Conservation (phyloP, 1,140 invertebrate genomes). For the Aphelenchoides avenae region DNA sequence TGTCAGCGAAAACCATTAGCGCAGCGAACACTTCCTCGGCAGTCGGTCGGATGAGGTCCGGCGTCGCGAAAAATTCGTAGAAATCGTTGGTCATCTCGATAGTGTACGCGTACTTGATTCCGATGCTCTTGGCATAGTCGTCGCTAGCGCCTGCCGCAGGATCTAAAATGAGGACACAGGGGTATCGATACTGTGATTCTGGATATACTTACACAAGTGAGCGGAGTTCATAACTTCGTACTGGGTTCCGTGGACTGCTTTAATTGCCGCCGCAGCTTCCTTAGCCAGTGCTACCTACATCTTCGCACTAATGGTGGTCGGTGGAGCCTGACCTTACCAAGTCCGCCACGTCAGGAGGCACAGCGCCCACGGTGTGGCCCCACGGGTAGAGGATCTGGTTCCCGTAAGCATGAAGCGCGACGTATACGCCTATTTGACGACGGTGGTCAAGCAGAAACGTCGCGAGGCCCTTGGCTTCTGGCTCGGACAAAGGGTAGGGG, state of each 20-base stretch:
- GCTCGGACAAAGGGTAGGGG: slow-evolving; percentile 25
- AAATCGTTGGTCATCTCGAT: slow-evolving; percentile 52
- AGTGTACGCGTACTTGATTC: slow-evolving; percentile 61
- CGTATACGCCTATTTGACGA: slow-evolving; percentile 28
- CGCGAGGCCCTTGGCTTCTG: slow-evolving; percentile 25
- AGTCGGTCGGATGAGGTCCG: slow-evolving; percentile 13
- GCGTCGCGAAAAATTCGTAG: slow-evolving; percentile 16
- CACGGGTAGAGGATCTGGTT: slow-evolving; percentile 62
- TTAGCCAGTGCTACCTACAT: slow-evolving; percentile 27
- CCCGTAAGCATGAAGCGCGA: slow-evolving; percentile 46
- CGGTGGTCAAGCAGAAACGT: slow-evolving; percentile 17
- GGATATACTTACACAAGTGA: slow-evolving; percentile 35
- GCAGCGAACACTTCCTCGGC: slow-evolving; percentile 12
- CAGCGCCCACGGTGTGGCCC: slow-evolving; percentile 56
- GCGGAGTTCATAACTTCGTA: slow-evolving; percentile 38
- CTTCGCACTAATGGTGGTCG: too few relatives aligned
- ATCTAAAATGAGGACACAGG: slow-evolving; percentile 28
- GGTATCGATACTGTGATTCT: not conserved
- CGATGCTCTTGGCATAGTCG: slow-evolving; percentile 58
- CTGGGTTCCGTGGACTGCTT: slow-evolving; percentile 29
- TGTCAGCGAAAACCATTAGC: not conserved
- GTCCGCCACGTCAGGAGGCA: slow-evolving; percentile 54
- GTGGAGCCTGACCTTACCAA: slow-evolving; percentile 44
- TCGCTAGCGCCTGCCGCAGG: slow-evolving; percentile 48
- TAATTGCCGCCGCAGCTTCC: slow-evolving; percentile 33